Percentiles rank a stretch among this genome's conserved stretches.
phyloP scores from a whole-genome alignment of 2,113 vertebrate genomes.

The Leptobrachium ailaonicum region DNA sequence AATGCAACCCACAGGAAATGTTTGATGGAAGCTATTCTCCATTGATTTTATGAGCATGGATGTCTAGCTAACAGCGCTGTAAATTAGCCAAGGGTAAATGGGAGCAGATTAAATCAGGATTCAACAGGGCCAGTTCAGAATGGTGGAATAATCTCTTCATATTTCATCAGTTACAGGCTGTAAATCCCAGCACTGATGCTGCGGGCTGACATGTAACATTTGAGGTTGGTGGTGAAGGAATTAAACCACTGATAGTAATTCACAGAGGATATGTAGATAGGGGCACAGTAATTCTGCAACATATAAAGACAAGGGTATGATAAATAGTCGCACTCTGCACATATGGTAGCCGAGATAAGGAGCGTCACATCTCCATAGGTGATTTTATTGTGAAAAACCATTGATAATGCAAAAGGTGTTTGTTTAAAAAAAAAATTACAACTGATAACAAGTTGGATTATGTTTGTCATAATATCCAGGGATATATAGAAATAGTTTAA shows the following conservation, averaged over 20 bases:
- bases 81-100: constrained; percentile 41
- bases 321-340: constrained; percentile 21
- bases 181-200: constrained; percentile 36
- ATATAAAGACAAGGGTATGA: constrained; percentile 21
- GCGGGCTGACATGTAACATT: constrained; percentile 22
- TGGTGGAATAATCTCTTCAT: constrained; percentile 34
- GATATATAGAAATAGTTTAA: too few species aligned
- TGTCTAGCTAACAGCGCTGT: constrained; percentile 34
- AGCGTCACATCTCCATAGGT: constrained; percentile 32
- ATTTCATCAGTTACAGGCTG: constrained; percentile 34
- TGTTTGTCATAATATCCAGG: too few species aligned
- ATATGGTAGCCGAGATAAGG: constrained; percentile 33
- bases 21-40: constrained; percentile 33
- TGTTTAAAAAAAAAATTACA: too few species aligned
- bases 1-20: constrained; percentile 15
- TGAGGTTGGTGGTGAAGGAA: constrained; percentile 29
- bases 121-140: constrained; percentile 25
- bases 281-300: constrained; percentile 30
- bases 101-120: constrained; percentile 39
- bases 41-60: constrained; percentile 37
- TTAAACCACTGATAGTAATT: constrained; percentile 23
- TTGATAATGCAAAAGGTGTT: constrained; percentile 7
- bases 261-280: constrained; percentile 16
- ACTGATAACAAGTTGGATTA: too few species aligned
- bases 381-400: constrained; percentile 11